Conservation (phyloP, 2,888 invertebrate genomes). For the Lacanobia wlatinum region DNA sequence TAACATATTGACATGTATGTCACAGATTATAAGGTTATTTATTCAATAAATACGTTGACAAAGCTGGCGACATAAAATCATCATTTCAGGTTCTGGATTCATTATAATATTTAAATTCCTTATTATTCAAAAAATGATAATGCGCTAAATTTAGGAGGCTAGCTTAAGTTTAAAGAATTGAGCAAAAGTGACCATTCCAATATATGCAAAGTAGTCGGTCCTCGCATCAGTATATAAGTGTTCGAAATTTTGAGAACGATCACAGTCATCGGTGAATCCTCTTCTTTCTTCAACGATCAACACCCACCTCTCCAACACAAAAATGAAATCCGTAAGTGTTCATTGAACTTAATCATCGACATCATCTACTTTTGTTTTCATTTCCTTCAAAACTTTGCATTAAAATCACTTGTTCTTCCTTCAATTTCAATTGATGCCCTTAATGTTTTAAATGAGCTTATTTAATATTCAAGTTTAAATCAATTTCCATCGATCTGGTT, state of each 20-base stretch:
- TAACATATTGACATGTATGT: slow-evolving; percentile 18
- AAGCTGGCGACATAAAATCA: slow-evolving; percentile 9
- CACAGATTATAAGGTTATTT: not conserved
- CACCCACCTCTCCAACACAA: slow-evolving; percentile 67
- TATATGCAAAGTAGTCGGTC: slow-evolving; percentile 74
- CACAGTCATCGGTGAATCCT: slow-evolving; percentile 76
- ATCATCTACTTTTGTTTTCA: not conserved
- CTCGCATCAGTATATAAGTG: slow-evolving; percentile 76
- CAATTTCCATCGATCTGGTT: not conserved
- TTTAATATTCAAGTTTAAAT: not conserved
- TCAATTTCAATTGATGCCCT: not conserved
- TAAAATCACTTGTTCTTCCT: not conserved
- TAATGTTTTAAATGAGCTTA: not conserved
- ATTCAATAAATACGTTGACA: not conserved
- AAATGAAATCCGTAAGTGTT: slow-evolving; percentile 84
- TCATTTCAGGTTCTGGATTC: slow-evolving; percentile 39
- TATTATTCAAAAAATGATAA: slow-evolving; percentile 33
- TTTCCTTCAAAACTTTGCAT: not conserved
- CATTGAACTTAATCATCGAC: slow-evolving; percentile 16
- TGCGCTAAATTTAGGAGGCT: slow-evolving; percentile 33
- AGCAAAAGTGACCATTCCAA: slow-evolving; percentile 65
- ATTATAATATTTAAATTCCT: slow-evolving; percentile 57
- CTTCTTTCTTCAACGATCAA: slow-evolving; percentile 61
- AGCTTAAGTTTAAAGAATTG: slow-evolving; percentile 44
- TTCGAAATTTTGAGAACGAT: slow-evolving; percentile 63